Conservation (phyloP, 2,888 invertebrate genomes). For the Stenotaenia linearis region DNA sequence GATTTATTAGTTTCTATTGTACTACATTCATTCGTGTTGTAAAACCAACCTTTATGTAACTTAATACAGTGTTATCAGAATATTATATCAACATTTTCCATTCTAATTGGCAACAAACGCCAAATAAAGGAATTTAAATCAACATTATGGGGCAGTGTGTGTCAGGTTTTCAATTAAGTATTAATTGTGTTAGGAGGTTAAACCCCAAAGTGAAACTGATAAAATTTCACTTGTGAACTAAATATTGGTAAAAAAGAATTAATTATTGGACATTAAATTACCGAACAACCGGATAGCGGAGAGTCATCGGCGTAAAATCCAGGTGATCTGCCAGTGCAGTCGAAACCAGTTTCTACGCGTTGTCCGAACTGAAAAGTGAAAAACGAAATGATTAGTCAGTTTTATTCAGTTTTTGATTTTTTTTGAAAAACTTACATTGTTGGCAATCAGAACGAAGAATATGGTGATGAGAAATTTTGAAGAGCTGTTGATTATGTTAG, state of each 20-base stretch:
- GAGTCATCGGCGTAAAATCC: neutral
- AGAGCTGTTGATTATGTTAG: neutral
- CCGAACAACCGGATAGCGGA: neutral
- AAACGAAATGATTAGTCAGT: neutral
- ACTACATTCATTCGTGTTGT: too few species aligned
- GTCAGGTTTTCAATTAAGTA: too few species aligned
- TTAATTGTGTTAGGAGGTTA: too few species aligned
- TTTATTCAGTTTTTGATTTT: neutral
- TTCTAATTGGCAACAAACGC: neutral
- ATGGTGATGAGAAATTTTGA: neutral
- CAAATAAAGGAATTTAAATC: too few species aligned
- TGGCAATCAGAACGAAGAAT: neutral
- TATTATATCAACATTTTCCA: neutral
- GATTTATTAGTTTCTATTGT: too few species aligned
- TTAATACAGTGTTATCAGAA: too few species aligned
- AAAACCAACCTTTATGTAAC: too few species aligned
- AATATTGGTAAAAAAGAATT: neutral
- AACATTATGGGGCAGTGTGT: too few species aligned
- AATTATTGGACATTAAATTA: neutral
- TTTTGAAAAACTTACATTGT: neutral
- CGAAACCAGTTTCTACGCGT: neutral
- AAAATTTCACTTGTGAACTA: neutral
- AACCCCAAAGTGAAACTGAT: too few species aligned
- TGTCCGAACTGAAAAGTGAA: neutral
- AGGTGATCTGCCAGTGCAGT: neutral